Conservation (phyloP, 2,113 vertebrate species). For the Sander lucioperca region DNA sequence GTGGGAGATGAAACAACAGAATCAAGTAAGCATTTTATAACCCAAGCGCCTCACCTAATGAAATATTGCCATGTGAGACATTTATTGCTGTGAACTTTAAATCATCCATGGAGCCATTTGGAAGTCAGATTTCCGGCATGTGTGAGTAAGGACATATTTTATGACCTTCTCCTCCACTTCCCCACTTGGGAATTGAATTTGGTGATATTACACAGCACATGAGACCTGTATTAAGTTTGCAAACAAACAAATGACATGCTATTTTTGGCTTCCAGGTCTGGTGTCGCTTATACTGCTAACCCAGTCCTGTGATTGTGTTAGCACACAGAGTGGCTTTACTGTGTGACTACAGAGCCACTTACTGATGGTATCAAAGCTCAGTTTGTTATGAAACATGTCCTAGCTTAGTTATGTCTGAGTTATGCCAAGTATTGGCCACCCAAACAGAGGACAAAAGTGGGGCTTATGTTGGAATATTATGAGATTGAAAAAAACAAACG, state of each 20-base stretch:
- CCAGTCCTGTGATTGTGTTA: constrained; percentile 39
- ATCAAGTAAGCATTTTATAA: constrained; percentile 67
- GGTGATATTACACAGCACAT: constrained; percentile 46
- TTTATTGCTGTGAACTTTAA: constrained; percentile 72
- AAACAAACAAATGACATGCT: constrained; percentile 63
- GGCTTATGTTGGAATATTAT: constrained; percentile 8
- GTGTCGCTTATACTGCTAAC: constrained; percentile 41
- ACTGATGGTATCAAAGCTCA: constrained; percentile 11
- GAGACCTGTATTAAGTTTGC: constrained; percentile 53
- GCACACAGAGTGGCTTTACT: constrained; percentile 20
- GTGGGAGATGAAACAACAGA: constrained; percentile 75
- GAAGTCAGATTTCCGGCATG: constrained; percentile 67
- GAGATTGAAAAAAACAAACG: constrained; percentile 25
- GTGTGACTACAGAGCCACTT: neutral
- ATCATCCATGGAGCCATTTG: constrained; percentile 68
- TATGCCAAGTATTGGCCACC: constrained; percentile 38
- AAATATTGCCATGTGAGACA: constrained; percentile 70
- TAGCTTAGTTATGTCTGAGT: constrained; percentile 32
- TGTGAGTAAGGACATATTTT: constrained; percentile 59
- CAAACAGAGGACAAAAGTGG: constrained; percentile 35
- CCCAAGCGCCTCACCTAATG: constrained; percentile 50
- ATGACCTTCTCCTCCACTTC: constrained; percentile 42
- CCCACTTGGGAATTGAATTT: constrained; percentile 53
- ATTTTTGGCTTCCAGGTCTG: constrained; percentile 49
- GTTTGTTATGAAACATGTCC: constrained; percentile 47